Percentiles rank a stretch among this genome's conserved stretches.
These are phyloP conservation scores for Geotrupes spiniger DNA, from an alignment of 2,888 invertebrate genomes.

Conservation along the genomic window DNA sequence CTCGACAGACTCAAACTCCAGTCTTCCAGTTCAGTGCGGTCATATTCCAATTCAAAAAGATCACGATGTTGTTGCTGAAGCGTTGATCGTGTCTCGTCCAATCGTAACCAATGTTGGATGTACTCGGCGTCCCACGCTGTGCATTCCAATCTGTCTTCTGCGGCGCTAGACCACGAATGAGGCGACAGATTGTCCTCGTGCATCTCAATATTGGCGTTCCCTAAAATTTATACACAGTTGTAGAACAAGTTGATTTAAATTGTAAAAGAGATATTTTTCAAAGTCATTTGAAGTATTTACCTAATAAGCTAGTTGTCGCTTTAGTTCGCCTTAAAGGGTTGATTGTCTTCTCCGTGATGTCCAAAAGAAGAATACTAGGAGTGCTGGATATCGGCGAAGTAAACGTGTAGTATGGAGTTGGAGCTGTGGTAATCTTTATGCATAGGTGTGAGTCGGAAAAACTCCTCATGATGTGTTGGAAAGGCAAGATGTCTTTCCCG, in stretches of 20 bases:
- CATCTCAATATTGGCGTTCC: conserved; percentile 39
- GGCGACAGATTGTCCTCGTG: conserved; percentile 44
- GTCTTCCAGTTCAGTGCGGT: conserved; percentile 73
- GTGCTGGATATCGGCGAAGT: conserved; percentile 60
- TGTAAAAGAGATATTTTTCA: too few species aligned
- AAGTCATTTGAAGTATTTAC: conserved; percentile 38
- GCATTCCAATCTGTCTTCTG: conserved; percentile 59
- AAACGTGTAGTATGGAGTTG: conserved; percentile 57
- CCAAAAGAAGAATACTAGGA: conserved; percentile 59
- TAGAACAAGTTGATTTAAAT: too few species aligned
- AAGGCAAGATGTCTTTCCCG: conserved; percentile 65
- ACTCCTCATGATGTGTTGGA: conserved; percentile 71
- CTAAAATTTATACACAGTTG: conserved; percentile 30
- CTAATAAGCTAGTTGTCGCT: conserved; percentile 50
- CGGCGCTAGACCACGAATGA: conserved; percentile 59
- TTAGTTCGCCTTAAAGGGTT: conserved; percentile 59
- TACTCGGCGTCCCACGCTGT: conserved; percentile 69
- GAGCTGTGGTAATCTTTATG: conserved; percentile 64
- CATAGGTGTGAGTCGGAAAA: conserved; percentile 74
- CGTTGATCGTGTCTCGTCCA: conserved; percentile 69
- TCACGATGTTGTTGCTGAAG: conserved; percentile 68
- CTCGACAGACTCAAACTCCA: conserved; percentile 74
- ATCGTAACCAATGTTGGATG: conserved; percentile 71
- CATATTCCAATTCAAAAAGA: conserved; percentile 69
- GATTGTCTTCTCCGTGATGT: conserved; percentile 57